These are phyloP conservation scores for Tokudaia tokunoshimensis DNA, from an alignment of 2,797 vertebrate species.

Conservation along the genomic window DNA sequence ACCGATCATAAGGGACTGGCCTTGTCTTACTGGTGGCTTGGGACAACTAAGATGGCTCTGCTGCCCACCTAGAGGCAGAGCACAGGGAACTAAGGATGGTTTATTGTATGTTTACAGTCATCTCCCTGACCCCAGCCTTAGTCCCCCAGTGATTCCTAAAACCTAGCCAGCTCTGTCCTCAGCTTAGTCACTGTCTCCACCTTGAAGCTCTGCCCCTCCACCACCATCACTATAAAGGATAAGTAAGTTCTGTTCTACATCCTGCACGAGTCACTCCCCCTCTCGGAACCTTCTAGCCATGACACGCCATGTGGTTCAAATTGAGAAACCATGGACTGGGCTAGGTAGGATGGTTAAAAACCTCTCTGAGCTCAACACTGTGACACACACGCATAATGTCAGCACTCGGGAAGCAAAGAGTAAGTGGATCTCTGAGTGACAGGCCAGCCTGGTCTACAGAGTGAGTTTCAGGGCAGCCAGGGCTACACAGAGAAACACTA, in stretches of 20 bases:
- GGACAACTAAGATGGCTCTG: background rate
- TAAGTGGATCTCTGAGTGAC: background rate
- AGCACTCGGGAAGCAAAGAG: background rate
- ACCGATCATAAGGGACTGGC: background rate
- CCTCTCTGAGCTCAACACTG: background rate
- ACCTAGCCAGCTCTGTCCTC: background rate
- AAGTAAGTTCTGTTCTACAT: conserved; percentile 10
- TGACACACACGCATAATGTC: background rate
- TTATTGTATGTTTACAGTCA: background rate
- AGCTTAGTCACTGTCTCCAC: background rate
- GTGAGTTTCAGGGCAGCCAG: background rate
- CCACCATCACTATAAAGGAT: background rate
- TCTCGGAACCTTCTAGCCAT: conserved; percentile 38
- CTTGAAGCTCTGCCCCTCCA: background rate
- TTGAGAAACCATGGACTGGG: conserved; percentile 39
- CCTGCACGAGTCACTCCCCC: conserved; percentile 13
- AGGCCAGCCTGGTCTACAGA: background rate
- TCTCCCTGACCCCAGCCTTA: background rate
- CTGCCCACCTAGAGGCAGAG: background rate
- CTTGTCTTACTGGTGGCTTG: background rate
- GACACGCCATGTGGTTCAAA: conserved; percentile 25
- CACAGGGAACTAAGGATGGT: background rate
- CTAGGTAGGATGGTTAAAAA: background rate
- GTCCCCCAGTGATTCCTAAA: background rate
- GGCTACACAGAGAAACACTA: background rate